These are phyloP conservation scores for Entomobrya proxima DNA, from an alignment of 2,888 invertebrate genomes.

Conservation along the genomic window DNA sequence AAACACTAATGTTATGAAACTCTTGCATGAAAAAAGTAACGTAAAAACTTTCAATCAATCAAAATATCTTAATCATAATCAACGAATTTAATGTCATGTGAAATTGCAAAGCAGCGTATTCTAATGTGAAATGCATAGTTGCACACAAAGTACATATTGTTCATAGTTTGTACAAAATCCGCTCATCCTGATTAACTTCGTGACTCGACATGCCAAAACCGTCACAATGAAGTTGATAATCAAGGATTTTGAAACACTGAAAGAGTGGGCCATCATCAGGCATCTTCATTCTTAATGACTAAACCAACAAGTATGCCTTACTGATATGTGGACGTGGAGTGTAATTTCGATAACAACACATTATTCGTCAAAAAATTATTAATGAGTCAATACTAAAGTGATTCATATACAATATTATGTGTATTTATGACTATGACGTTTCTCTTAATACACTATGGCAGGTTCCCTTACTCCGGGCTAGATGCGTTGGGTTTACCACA, in stretches of 20 bases:
- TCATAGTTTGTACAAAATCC: background rate
- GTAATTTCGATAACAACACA: slow-evolving; percentile 12
- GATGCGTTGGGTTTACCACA: background rate
- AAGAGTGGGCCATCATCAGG: background rate
- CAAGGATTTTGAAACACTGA: slow-evolving; percentile 14
- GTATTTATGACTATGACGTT: background rate
- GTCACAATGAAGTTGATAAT: slow-evolving; percentile 34
- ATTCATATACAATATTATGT: too few relatives aligned
- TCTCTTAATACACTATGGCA: background rate
- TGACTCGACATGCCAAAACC: slow-evolving; percentile 53
- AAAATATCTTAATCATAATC: too few relatives aligned
- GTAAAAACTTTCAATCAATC: too few relatives aligned
- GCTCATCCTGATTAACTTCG: slow-evolving; percentile 52
- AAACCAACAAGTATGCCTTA: background rate
- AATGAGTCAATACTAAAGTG: slow-evolving; percentile 1
- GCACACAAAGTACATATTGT: background rate
- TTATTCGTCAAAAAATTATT: slow-evolving; percentile 5
- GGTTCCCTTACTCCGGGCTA: too few relatives aligned
- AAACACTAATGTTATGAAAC: too few relatives aligned
- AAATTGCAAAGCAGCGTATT: too few relatives aligned
- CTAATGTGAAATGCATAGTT: too few relatives aligned
- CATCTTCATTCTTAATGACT: background rate
- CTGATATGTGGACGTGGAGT: background rate
- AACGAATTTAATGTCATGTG: too few relatives aligned
- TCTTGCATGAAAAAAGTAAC: too few relatives aligned